These are phyloP conservation scores for Lasioglossum villosulum DNA, from an alignment of 2,888 invertebrate genomes.

Conservation along the genomic window DNA sequence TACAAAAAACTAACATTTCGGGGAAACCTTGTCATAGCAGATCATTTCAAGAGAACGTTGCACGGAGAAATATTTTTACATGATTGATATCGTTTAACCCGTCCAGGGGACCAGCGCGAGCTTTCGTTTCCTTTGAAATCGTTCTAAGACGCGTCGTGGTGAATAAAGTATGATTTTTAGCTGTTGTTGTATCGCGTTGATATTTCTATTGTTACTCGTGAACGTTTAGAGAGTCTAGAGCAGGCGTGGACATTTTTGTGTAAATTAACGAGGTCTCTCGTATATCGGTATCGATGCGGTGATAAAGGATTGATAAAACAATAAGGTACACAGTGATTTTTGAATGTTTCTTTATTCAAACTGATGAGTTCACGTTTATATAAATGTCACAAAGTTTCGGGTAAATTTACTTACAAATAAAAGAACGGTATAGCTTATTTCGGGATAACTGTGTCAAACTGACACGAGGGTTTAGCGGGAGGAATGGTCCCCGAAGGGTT, in stretches of 20 bases:
- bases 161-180: slow-evolving; percentile 28
- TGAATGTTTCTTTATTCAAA: too few species aligned
- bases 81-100: slow-evolving; percentile 34
- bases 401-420: too few species aligned
- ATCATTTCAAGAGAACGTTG: slow-evolving; percentile 12
- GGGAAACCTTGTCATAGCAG: neutral
- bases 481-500: slow-evolving; percentile 37
- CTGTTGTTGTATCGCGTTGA: slow-evolving; percentile 2
- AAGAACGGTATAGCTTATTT: too few species aligned
- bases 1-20: neutral
- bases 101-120: slow-evolving; percentile 34
- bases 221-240: too few species aligned
- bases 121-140: slow-evolving; percentile 13
- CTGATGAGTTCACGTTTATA: too few species aligned
- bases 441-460: too few species aligned
- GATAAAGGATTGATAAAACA: too few species aligned
- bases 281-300: too few species aligned
- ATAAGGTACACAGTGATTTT: too few species aligned
- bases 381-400: too few species aligned
- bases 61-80: neutral
- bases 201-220: slow-evolving; percentile 26
- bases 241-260: too few species aligned
- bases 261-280: too few species aligned
- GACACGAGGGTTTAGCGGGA: neutral
- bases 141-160: slow-evolving; percentile 12